Evolutionary conservation across 2,888 invertebrate species (phyloP).

Genomic region (Drosophila subsilvestris): DNA sequence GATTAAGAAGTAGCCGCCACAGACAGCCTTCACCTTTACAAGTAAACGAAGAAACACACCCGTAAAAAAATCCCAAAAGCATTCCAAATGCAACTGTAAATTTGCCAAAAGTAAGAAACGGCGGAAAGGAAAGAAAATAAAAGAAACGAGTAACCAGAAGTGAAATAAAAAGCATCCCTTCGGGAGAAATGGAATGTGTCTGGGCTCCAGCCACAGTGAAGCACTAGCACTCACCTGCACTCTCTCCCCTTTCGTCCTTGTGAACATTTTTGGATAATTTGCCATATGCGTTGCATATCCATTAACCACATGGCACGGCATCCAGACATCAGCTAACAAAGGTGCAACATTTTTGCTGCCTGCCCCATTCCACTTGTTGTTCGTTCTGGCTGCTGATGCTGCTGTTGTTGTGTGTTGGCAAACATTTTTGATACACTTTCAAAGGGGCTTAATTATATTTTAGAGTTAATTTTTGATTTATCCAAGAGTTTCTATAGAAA

Average conservation of each 20-base stretch:
- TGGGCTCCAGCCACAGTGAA: slow-evolving; percentile 5
- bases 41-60: neutral
- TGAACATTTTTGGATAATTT: slow-evolving; percentile 43
- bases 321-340: slow-evolving; percentile 36
- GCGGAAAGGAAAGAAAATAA: slow-evolving; percentile 6
- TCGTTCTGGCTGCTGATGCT: slow-evolving; percentile 23
- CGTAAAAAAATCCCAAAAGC: slow-evolving; percentile 27
- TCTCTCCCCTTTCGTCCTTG: neutral
- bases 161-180: slow-evolving; percentile 24
- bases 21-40: slow-evolving; percentile 5
- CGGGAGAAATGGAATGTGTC: slow-evolving; percentile 17
- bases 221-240: slow-evolving; percentile 25
- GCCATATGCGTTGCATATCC: slow-evolving; percentile 55
- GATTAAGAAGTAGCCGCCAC: neutral
- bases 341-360: slow-evolving; percentile 49
- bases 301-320: slow-evolving; percentile 45
- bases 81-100: slow-evolving; percentile 39
- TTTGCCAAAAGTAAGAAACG: slow-evolving; percentile 33
- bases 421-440: slow-evolving; percentile 7
- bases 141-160: slow-evolving; percentile 15
- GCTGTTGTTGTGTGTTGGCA: slow-evolving; percentile 31
- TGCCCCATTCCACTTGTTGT: slow-evolving; percentile 37
- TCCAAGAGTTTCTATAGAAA: too few species aligned
- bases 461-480: neutral
- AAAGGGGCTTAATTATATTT: neutral